Conservation (phyloP, 2,113 vertebrate genomes). For the Panurus biarmicus region DNA sequence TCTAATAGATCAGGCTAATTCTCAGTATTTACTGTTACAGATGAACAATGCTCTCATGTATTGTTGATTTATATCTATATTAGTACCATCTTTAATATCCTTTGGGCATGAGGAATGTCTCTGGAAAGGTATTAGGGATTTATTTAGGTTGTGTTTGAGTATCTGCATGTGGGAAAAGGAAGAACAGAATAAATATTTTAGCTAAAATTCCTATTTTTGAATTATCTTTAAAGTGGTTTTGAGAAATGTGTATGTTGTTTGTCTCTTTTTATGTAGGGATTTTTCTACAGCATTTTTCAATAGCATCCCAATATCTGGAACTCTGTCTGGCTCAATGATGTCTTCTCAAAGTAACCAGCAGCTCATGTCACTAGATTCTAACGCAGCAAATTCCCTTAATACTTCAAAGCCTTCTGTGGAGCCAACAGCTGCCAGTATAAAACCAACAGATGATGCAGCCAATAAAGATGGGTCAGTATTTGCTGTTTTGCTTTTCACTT, state of each 20-base stretch:
- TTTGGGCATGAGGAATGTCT: neutral
- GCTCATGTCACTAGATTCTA: slow-evolving; percentile 85
- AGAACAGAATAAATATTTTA: neutral
- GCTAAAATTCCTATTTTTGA: neutral
- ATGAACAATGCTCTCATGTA: neutral
- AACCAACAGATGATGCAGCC: slow-evolving; percentile 77
- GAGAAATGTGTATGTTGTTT: neutral
- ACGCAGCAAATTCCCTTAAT: slow-evolving; percentile 77
- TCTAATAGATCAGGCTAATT: neutral
- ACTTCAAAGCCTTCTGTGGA: slow-evolving; percentile 79
- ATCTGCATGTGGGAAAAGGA: neutral
- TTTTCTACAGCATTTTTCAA: slow-evolving; percentile 98
- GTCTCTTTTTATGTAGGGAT: slow-evolving; percentile 74
- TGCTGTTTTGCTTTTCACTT: neutral
- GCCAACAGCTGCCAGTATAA: slow-evolving; percentile 69
- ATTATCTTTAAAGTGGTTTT: neutral
- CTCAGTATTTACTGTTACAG: neutral
- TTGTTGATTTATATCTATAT: neutral
- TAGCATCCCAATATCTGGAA: slow-evolving; percentile 88
- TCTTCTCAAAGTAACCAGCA: slow-evolving; percentile 87
- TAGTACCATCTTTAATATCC: neutral
- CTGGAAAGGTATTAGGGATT: neutral
- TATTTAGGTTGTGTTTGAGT: neutral
- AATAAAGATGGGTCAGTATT: slow-evolving; percentile 82
- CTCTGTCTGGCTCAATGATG: slow-evolving; percentile 85